These are phyloP conservation scores for Aegithalos caudatus DNA, from an alignment of 2,113 vertebrate species.

Conservation along the genomic window DNA sequence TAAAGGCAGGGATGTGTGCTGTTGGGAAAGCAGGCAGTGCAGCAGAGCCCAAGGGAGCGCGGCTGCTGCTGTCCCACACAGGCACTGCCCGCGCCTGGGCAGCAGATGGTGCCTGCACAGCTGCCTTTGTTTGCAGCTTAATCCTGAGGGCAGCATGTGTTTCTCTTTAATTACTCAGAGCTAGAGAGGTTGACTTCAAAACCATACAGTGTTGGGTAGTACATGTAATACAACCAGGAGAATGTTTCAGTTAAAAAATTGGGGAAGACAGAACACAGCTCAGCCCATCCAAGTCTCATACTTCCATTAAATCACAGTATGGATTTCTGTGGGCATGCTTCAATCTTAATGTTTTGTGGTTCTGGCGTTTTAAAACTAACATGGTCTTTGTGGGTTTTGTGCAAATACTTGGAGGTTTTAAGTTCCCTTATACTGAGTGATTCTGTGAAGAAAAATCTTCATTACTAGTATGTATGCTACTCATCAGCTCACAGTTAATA, in stretches of 20 bases:
- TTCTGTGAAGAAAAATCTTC: neutral
- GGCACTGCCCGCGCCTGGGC: neutral
- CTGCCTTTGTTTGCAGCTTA: conserved; percentile 51
- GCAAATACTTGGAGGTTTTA: neutral
- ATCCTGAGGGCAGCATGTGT: conserved; percentile 53
- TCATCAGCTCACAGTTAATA: neutral
- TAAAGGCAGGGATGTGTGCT: neutral
- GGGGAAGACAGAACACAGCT: neutral
- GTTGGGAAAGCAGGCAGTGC: neutral
- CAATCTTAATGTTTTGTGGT: neutral
- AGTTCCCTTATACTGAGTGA: neutral
- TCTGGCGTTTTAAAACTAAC: neutral
- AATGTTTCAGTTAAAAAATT: neutral
- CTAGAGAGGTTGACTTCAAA: conserved; percentile 39
- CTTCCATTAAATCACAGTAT: neutral
- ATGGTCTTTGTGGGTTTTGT: neutral
- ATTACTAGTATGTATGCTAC: neutral
- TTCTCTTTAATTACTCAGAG: conserved; percentile 59
- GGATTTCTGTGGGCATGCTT: neutral
- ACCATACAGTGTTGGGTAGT: neutral
- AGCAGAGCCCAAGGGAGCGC: neutral
- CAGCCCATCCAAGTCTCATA: neutral
- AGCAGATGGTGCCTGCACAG: conserved; percentile 48
- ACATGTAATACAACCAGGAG: neutral
- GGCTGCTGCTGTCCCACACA: neutral